A percentile compares a stretch with the other conserved stretches of the same genome.
Evolutionary conservation across 2,113 vertebrate genomes (phyloP).

Genomic region (Myotis yumanensis): DNA sequence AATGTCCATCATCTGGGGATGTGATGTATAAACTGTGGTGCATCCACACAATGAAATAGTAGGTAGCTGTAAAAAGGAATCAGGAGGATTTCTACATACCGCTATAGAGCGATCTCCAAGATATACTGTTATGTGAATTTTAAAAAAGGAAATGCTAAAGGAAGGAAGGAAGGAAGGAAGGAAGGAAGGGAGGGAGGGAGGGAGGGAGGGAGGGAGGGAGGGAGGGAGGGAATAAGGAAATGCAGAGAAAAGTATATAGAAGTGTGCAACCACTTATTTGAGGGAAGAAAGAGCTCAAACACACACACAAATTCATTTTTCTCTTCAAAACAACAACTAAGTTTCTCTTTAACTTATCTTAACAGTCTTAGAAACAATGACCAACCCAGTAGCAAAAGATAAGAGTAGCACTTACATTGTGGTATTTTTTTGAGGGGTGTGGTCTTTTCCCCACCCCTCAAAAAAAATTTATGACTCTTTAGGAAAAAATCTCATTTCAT

Average conservation of each 20-base stretch:
- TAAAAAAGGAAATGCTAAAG: background rate
- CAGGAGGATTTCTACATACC: background rate
- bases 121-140: background rate
- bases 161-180: no score
- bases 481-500: background rate
- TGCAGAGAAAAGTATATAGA: background rate
- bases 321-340: background rate
- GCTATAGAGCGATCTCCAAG: background rate
- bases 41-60: background rate
- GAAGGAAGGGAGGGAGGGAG: no score
- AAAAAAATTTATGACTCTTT: background rate
- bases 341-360: constrained; percentile 7
- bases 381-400: background rate
- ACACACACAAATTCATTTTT: background rate
- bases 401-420: background rate
- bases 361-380: background rate
- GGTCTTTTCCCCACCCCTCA: background rate
- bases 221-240: no score
- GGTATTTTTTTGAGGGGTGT: background rate
- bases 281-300: background rate
- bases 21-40: background rate
- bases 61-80: background rate
- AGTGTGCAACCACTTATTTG: background rate
- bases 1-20: background rate
- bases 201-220: no score